Percentiles rank a stretch among this genome's conserved stretches.
These are phyloP conservation scores for Drosophila simulans DNA, from an alignment of 1,140 invertebrate species.

Conservation along the genomic window DNA sequence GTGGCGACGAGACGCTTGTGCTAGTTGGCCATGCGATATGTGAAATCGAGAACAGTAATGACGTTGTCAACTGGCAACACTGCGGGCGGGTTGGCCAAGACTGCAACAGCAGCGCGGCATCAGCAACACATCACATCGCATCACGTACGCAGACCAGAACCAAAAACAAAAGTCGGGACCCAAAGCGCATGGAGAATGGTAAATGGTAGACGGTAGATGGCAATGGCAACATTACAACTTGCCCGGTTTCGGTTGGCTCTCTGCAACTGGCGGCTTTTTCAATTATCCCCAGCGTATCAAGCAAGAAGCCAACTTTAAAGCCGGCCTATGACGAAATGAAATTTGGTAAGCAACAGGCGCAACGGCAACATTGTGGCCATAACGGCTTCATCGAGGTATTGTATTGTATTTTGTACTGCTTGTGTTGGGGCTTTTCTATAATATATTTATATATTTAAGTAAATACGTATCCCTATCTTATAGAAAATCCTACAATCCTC, in stretches of 20 bases:
- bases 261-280: conserved; percentile 14
- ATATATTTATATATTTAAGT: too few relatives aligned
- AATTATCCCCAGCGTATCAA: conserved; percentile 12
- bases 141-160: conserved; percentile 25
- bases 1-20: conserved; percentile 38
- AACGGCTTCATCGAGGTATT: background rate
- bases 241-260: conserved; percentile 21
- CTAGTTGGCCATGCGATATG: conserved; percentile 76
- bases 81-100: background rate
- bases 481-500: background rate
- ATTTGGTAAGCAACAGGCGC: conserved; percentile 17
- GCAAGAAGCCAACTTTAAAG: conserved; percentile 17
- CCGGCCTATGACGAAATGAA: conserved; percentile 17
- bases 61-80: conserved; percentile 68
- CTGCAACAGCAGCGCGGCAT: conserved; percentile 10
- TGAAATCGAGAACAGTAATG: conserved; percentile 82
- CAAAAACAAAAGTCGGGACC: conserved; percentile 36
- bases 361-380: conserved; percentile 11
- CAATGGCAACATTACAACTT: conserved; percentile 41
- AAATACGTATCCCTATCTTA: too few relatives aligned
- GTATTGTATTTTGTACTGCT: too few relatives aligned
- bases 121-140: conserved; percentile 28
- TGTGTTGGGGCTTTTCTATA: background rate
- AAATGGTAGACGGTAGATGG: conserved; percentile 24
- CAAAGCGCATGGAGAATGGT: conserved; percentile 17